phyloP scores from a whole-genome alignment of 1,140 invertebrate species.

The Drosophila obscura region DNA sequence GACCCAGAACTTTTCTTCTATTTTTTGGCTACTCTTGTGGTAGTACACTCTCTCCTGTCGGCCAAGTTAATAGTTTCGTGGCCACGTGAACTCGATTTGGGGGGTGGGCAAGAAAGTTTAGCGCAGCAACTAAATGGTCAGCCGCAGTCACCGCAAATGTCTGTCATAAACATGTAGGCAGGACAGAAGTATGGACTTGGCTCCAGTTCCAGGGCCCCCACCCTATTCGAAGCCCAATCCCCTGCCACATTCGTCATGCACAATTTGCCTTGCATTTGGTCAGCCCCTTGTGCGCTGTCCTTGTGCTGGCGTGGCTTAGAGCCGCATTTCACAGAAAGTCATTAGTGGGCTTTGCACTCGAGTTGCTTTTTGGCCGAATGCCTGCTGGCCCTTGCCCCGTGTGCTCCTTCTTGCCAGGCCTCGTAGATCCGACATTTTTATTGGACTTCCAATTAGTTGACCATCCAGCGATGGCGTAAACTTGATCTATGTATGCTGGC shows the following conservation, averaged over 20 bases:
- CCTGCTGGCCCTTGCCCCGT: constrained; percentile 37
- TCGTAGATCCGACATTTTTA: constrained; percentile 79
- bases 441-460: constrained; percentile 82
- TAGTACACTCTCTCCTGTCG: constrained; percentile 1
- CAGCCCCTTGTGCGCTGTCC: constrained; percentile 14
- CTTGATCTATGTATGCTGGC: constrained; percentile 68
- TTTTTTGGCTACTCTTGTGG: constrained; percentile 20
- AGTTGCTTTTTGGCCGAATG: constrained; percentile 64
- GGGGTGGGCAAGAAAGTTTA: constrained; percentile 63
- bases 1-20: constrained; percentile 45
- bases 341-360: constrained; percentile 77
- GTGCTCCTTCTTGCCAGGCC: constrained; percentile 12
- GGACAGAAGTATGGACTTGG: constrained; percentile 16
- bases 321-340: constrained; percentile 75
- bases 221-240: constrained; percentile 2
- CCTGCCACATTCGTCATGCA: constrained; percentile 80
- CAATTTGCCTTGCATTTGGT: constrained; percentile 73
- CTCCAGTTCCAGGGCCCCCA: background rate
- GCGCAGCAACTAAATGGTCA: constrained; percentile 55
- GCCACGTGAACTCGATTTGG: constrained; percentile 70
- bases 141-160: constrained; percentile 76
- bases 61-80: constrained; percentile 65
- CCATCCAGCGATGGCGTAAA: constrained; percentile 64
- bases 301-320: constrained; percentile 28
- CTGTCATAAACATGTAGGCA: constrained; percentile 68